Percentiles rank a stretch among this genome's conserved stretches.
Conservation (phyloP, 2,797 vertebrate species). For the Tapera naevia region DNA sequence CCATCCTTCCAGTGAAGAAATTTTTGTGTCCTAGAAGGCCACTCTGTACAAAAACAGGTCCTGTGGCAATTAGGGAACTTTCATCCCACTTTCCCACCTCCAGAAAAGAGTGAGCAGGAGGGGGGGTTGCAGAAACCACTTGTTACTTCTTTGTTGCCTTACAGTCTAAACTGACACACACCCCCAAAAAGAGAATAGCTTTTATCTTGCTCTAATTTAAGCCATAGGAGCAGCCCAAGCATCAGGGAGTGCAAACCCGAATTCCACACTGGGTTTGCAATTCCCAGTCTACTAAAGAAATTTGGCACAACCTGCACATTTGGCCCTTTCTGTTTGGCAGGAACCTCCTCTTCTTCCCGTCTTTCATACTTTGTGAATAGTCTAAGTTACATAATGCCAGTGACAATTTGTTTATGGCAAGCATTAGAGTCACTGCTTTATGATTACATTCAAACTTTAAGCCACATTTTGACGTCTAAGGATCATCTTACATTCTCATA, state of each 20-base stretch:
- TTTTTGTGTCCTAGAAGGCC: not conserved
- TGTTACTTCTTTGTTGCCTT: not conserved
- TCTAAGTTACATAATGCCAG: constrained; percentile 55
- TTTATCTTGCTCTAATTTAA: not conserved
- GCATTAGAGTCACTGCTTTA: constrained; percentile 57
- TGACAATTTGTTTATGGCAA: constrained; percentile 62
- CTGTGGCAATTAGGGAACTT: not conserved
- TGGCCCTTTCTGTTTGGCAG: constrained; percentile 33
- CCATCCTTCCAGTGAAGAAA: too few relatives aligned
- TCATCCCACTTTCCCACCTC: not conserved
- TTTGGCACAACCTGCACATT: constrained; percentile 11
- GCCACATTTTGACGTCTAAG: constrained; percentile 57
- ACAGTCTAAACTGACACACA: not conserved
- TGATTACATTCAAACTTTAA: constrained; percentile 57
- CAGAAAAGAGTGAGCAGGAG: not conserved
- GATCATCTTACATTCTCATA: constrained; percentile 50
- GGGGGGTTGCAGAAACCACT: not conserved
- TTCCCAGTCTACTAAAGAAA: not conserved
- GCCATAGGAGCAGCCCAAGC: not conserved
- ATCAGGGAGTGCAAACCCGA: not conserved
- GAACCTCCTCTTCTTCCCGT: constrained; percentile 50
- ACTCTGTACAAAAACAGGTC: accelerated
- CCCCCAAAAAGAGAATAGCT: not conserved
- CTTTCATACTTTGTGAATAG: constrained; percentile 44
- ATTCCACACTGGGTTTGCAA: constrained; percentile 15